Base-by-base conservation (phyloP, 2,888 invertebrate species). In the Isoperla grammatica region DNA sequence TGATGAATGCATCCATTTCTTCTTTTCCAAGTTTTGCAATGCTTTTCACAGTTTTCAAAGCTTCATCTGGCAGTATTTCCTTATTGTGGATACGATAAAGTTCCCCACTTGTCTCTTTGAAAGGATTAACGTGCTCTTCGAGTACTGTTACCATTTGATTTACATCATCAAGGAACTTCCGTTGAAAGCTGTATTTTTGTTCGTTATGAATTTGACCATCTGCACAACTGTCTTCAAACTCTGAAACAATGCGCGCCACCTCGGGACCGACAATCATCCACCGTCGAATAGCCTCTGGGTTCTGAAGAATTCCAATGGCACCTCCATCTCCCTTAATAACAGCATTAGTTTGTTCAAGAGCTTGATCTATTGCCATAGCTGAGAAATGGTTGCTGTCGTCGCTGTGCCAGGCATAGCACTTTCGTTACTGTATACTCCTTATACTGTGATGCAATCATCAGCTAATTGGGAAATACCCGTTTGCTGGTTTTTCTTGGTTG, bases 191-290 rank as follows among this genome's bases (percentile, higher is more conserved):
- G n/a, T 15, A n/a, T 11, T 2, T 46, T 29, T 46, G n/a, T n/a
- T 46, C 46, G 13, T n/a, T 11, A 46, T 15, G 17, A 2, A 2
- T 46, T 2, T n/a, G 12, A 12, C 15, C 15, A n/a, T 46, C 12
- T 22, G 22, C 4, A 15, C 4, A n/a, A 11, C 12, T 46, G 17
- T n/a, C 15, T 9, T 56, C 19, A 3, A 45, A 56, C 12, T 56
- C 49, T 19, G 19, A n/a, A 40, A 56, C 45, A 46, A 56, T 42
- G 17, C 56, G 56, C 9, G 56, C 17, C 20, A 56, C 15, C 22
- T 56, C 19, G 1, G 56, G 56, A 20, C 56, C 56, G n/a, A 22
- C 40, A 42, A 56, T 45, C 56, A 56, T 56, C 56, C 56, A 56
- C 22, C 43, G 42, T 12, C 29, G 17, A 17, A 56, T 13, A 15